Evolutionary conservation across 2,797 vertebrate species (phyloP).

Genomic region (Iguana delicatissima): DNA sequence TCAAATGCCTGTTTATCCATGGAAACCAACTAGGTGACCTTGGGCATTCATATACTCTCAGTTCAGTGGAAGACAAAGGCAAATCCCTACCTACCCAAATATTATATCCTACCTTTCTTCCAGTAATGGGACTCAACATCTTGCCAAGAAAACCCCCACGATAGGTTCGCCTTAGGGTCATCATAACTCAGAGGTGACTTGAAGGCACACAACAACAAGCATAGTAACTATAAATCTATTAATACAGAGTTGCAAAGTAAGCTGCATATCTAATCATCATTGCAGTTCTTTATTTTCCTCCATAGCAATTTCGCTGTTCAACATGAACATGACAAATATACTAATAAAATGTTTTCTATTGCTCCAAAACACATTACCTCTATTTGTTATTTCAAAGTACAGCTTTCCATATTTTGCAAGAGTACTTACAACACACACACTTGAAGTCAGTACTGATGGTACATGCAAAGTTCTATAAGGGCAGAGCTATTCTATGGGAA

Average conservation of each 20-base stretch:
- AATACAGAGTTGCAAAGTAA: not conserved
- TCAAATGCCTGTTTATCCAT: no score
- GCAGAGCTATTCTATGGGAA: not conserved
- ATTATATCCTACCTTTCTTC: no score
- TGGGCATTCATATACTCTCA: no score
- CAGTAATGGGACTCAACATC: no score
- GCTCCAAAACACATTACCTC: not conserved
- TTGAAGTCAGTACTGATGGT: not conserved
- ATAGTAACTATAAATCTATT: not conserved
- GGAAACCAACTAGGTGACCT: no score
- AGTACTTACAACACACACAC: not conserved
- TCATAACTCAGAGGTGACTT: no score
- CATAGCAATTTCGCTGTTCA: not conserved
- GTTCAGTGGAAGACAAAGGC: no score
- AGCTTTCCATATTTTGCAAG: not conserved
- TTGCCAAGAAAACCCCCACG: no score
- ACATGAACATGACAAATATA: not conserved
- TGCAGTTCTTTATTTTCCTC: not conserved
- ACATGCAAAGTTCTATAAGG: not conserved
- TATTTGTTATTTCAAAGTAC: constrained; percentile 8
- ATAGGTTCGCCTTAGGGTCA: no score
- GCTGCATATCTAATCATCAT: not conserved
- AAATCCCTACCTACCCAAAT: no score
- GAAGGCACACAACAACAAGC: not conserved
- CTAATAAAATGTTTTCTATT: not conserved